phyloP scores from a whole-genome alignment of 2,113 vertebrate genomes.

The Oriolus oriolus region DNA sequence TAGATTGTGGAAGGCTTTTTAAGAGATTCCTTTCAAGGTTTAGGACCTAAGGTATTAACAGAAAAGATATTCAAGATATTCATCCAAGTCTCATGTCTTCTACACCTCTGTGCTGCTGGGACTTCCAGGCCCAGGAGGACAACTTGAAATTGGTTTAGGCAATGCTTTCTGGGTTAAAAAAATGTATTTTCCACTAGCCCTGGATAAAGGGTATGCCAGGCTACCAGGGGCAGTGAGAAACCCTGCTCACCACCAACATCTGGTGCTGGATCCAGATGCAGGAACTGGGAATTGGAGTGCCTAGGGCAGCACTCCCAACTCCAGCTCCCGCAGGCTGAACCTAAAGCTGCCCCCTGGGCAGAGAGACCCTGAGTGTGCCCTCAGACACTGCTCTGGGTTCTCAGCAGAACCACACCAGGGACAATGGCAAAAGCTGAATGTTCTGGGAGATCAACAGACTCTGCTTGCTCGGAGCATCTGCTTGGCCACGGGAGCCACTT shows the following conservation, averaged over 20 bases:
- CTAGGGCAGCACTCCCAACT: background rate
- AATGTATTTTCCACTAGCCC: background rate
- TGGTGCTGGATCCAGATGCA: background rate
- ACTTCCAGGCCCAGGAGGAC: background rate
- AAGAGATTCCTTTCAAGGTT: slow-evolving; percentile 89
- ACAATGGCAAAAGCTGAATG: background rate
- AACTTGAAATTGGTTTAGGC: background rate
- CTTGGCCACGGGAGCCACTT: background rate
- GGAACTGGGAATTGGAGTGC: background rate
- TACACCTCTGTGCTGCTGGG: background rate
- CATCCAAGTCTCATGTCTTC: background rate
- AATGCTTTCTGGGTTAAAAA: background rate
- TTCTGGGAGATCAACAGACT: background rate
- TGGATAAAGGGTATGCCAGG: background rate
- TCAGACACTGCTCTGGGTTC: background rate
- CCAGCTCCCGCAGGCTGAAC: background rate
- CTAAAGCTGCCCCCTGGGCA: background rate
- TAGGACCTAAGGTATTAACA: slow-evolving; percentile 79
- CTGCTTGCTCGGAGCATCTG: background rate
- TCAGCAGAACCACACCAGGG: background rate
- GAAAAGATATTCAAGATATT: background rate
- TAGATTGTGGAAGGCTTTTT: slow-evolving; percentile 80
- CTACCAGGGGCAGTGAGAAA: background rate
- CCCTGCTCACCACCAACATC: background rate
- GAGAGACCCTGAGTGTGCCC: background rate